A percentile compares a stretch with the other conserved stretches of the same genome.
Conservation (phyloP, 1,140 invertebrate genomes). For the Pseudomyrmex flavicornis region DNA sequence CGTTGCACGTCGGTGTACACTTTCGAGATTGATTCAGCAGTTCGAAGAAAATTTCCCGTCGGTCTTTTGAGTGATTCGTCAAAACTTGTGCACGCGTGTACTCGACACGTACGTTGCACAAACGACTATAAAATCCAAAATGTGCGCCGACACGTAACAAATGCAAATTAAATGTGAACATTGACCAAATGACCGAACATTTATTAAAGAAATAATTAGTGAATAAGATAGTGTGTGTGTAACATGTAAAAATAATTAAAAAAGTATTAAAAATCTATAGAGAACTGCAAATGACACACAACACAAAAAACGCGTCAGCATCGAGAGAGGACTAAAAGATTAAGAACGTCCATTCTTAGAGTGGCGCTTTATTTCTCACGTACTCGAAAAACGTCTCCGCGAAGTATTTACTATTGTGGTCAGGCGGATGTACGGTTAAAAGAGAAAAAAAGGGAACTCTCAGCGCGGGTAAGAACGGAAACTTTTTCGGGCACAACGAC, state of each 20-base stretch:
- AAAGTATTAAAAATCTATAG: neutral
- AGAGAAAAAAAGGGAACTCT: slow-evolving; percentile 26
- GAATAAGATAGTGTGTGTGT: neutral
- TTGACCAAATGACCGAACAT: too few species aligned
- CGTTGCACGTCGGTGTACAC: neutral
- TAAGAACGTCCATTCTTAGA: slow-evolving; percentile 7
- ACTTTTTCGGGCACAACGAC: slow-evolving; percentile 51
- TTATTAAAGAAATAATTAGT: too few species aligned
- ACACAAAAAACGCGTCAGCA: neutral
- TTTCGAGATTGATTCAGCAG: slow-evolving; percentile 42
- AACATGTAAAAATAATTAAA: neutral
- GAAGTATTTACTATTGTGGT: slow-evolving; percentile 56
- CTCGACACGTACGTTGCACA: too few species aligned
- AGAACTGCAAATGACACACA: neutral
- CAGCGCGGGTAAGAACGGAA: slow-evolving; percentile 42
- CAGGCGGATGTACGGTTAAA: slow-evolving; percentile 50
- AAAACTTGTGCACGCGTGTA: too few species aligned
- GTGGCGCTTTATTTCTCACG: slow-evolving; percentile 5
- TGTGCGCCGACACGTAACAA: too few species aligned
- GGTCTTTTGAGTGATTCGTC: too few species aligned
- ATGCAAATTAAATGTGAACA: too few species aligned
- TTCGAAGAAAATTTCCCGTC: slow-evolving; percentile 9
- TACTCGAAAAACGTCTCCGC: slow-evolving; percentile 7
- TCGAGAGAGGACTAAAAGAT: slow-evolving; percentile 16
- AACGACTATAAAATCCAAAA: too few species aligned